Conservation (phyloP, 2,113 vertebrate genomes). For the Promerops cafer region DNA sequence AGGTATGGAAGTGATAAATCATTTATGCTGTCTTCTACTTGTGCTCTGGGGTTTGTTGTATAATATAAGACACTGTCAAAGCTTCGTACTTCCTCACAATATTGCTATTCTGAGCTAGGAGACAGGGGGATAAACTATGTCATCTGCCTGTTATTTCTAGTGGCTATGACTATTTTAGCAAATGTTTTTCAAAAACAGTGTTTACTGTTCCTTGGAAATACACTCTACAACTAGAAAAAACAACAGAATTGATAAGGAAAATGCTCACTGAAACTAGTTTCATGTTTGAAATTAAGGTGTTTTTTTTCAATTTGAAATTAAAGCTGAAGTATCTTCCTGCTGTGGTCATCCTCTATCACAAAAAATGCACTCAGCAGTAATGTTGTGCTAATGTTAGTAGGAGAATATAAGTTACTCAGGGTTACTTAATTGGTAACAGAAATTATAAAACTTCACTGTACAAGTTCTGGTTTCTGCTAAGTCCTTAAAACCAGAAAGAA, state of each 20-base stretch:
- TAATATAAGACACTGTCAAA: background rate
- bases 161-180: background rate
- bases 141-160: background rate
- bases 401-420: background rate
- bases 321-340: background rate
- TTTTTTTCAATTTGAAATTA: background rate
- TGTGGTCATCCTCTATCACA: background rate
- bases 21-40: background rate
- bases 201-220: background rate
- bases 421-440: background rate
- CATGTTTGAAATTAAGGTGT: background rate
- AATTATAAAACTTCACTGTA: background rate
- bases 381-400: background rate
- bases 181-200: background rate
- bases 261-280: background rate
- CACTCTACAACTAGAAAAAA: background rate
- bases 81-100: background rate
- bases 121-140: background rate
- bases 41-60: background rate
- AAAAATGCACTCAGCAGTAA: background rate
- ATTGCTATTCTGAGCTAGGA: background rate
- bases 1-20: constrained; percentile 21
- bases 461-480: background rate
- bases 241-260: background rate
- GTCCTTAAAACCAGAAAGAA: background rate